These are phyloP conservation scores for Ormia ochracea DNA, from an alignment of 2,888 invertebrate species.

Conservation along the genomic window DNA sequence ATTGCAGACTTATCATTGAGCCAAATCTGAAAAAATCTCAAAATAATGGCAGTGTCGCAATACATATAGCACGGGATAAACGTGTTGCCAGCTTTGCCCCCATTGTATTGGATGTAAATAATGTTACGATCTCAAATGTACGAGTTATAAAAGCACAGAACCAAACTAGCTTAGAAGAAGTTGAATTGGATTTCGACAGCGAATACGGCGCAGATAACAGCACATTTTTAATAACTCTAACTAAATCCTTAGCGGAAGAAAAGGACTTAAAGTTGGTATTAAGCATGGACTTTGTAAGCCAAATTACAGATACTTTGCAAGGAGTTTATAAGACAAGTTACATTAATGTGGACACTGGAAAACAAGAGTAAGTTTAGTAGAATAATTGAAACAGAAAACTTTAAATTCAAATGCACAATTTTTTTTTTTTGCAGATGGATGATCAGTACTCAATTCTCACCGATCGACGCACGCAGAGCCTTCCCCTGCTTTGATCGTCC, in stretches of 20 bases:
- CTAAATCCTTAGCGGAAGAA: slow-evolving; percentile 65
- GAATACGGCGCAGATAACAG: slow-evolving; percentile 73
- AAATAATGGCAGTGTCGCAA: slow-evolving; percentile 74
- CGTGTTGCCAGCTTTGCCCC: slow-evolving; percentile 71
- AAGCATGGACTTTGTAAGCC: slow-evolving; percentile 78
- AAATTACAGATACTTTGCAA: slow-evolving; percentile 79
- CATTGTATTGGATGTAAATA: slow-evolving; percentile 75
- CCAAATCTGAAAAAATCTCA: slow-evolving; percentile 72
- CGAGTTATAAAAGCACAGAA: slow-evolving; percentile 67
- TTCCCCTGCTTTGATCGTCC: slow-evolving; percentile 95
- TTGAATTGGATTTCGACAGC: slow-evolving; percentile 73
- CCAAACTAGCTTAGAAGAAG: slow-evolving; percentile 65
- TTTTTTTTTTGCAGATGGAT: slow-evolving; percentile 80
- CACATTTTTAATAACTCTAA: slow-evolving; percentile 71
- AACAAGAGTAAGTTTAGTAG: slow-evolving; percentile 74
- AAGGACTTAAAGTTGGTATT: slow-evolving; percentile 75
- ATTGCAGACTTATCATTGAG: slow-evolving; percentile 73
- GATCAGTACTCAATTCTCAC: slow-evolving; percentile 88
- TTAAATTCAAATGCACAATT: background rate
- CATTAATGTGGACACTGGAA: slow-evolving; percentile 72
- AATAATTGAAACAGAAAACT: background rate
- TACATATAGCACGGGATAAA: slow-evolving; percentile 72
- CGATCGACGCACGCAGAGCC: slow-evolving; percentile 86
- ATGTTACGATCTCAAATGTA: slow-evolving; percentile 74
- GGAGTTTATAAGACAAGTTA: slow-evolving; percentile 79